Evolutionary conservation across 2,797 vertebrate species (phyloP).

Genomic region (Orientallactaga sibirica): DNA sequence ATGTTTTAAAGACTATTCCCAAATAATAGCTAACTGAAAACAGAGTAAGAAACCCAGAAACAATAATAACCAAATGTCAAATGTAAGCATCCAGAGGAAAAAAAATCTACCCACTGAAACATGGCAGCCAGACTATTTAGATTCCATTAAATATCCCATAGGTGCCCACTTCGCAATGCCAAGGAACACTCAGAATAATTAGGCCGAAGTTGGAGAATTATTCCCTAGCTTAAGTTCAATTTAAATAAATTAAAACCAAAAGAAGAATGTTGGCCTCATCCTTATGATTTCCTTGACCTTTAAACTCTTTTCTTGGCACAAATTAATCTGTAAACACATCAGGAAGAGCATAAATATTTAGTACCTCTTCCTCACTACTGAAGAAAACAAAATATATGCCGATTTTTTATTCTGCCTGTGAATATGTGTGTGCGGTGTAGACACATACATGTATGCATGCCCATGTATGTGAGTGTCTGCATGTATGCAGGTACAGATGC

Average conservation of each 20-base stretch:
- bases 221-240: slow-evolving; percentile 8
- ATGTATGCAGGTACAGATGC: no score
- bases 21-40: slow-evolving; percentile 33
- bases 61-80: slow-evolving; percentile 28
- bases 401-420: not conserved
- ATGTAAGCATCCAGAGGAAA: not conserved
- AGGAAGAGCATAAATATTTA: not conserved
- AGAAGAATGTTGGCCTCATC: not conserved
- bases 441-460: no score
- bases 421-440: no score
- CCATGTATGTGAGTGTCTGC: no score
- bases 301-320: slow-evolving; percentile 25
- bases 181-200: slow-evolving; percentile 9
- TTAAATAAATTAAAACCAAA: slow-evolving; percentile 56
- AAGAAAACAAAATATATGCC: not conserved
- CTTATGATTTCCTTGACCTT: not conserved
- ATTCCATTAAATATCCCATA: not conserved
- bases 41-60: slow-evolving; percentile 36
- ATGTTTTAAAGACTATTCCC: slow-evolving; percentile 6
- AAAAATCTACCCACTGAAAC: slow-evolving; percentile 40
- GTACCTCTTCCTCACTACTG: not conserved
- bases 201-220: slow-evolving; percentile 15
- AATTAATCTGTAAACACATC: not conserved
- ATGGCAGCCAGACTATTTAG: not conserved
- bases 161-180: not conserved